Evolutionary conservation across 2,888 invertebrate genomes (phyloP).

Genomic region (Tetranychus piercei): DNA sequence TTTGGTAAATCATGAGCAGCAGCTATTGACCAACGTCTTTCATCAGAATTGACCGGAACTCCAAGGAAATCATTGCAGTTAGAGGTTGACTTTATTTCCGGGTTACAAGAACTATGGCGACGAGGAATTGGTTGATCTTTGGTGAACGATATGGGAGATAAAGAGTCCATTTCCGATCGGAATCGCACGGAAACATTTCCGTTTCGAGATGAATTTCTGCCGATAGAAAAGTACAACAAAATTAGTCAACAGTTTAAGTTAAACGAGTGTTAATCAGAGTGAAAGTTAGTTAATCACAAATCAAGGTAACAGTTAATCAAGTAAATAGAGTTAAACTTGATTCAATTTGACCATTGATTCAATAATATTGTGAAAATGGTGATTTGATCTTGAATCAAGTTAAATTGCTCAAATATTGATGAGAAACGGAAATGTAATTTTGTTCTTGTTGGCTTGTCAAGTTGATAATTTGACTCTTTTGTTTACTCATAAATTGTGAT

Average conservation of each 20-base stretch:
- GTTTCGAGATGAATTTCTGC: conserved; percentile 3
- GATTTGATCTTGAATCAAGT: too few relatives aligned
- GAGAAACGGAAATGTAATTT: too few relatives aligned
- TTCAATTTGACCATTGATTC: background rate
- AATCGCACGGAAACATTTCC: background rate
- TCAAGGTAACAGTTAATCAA: background rate
- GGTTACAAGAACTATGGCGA: conserved; percentile 18
- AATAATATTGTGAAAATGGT: too few relatives aligned
- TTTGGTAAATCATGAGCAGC: conserved; percentile 14
- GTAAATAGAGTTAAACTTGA: background rate
- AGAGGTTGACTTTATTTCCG: conserved; percentile 13
- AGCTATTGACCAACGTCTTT: conserved; percentile 20
- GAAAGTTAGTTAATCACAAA: background rate
- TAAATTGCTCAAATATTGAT: too few relatives aligned
- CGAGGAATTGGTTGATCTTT: conserved; percentile 11
- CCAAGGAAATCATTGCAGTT: conserved; percentile 3
- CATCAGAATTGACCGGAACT: conserved; percentile 12
- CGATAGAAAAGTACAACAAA: background rate
- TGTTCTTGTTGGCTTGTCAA: too few relatives aligned
- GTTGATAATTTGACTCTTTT: background rate
- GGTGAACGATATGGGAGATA: conserved; percentile 1
- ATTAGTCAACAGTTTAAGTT: background rate
- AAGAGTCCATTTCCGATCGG: background rate
- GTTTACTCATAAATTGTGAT: background rate
- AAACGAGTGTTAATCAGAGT: background rate